These are phyloP conservation scores for Diplogasteroides magnus DNA, from an alignment of 1,140 invertebrate genomes.

Conservation along the genomic window DNA sequence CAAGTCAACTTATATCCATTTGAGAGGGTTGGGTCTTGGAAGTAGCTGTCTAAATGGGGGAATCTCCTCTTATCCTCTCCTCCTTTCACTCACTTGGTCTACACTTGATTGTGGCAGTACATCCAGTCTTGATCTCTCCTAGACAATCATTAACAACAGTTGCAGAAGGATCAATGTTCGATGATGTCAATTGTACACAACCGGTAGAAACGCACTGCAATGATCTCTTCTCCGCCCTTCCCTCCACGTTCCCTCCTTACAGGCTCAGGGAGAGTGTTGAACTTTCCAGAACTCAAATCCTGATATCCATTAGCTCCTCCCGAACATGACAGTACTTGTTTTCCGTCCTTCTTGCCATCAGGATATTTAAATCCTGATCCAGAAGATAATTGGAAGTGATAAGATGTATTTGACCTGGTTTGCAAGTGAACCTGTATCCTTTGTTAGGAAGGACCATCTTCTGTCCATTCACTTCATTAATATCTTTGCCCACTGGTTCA, in stretches of 20 bases:
- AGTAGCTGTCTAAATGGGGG: not conserved
- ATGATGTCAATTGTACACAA: not conserved
- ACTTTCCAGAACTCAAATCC: not conserved
- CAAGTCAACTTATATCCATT: not conserved
- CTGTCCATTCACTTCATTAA: not conserved
- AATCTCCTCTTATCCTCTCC: no score
- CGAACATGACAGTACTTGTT: not conserved
- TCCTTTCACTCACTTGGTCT: not conserved
- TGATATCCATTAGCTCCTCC: not conserved
- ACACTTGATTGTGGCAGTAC: not conserved
- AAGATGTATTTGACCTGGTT: not conserved
- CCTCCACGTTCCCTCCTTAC: not conserved
- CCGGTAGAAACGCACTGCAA: not conserved
- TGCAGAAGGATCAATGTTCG: not conserved
- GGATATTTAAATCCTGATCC: not conserved
- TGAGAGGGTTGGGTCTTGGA: not conserved
- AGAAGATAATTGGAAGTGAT: not conserved
- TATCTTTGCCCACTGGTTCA: not conserved
- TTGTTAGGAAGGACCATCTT: not conserved
- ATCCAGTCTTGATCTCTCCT: no score
- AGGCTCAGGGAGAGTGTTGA: not conserved
- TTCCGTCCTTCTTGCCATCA: not conserved
- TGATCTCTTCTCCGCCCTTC: not conserved
- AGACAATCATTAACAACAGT: not conserved
- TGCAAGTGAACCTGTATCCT: not conserved